Evolutionary conservation across 2,797 vertebrate species (phyloP).

Genomic region (Tokudaia tokunoshimensis): DNA sequence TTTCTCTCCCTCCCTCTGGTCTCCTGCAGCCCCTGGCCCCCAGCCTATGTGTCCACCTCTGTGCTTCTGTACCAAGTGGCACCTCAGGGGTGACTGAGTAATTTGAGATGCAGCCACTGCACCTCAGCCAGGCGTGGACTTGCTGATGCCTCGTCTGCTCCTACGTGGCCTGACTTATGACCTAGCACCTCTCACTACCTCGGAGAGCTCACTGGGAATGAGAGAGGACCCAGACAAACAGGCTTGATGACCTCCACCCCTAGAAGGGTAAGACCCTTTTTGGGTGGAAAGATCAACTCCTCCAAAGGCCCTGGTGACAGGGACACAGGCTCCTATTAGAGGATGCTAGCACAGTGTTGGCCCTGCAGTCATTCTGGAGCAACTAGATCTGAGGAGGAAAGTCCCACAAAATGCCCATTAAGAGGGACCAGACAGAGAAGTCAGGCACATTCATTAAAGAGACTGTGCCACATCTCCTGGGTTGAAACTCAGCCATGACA

Average conservation of each 20-base stretch:
- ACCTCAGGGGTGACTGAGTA: background rate
- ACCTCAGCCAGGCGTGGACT: background rate
- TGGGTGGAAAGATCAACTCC: background rate
- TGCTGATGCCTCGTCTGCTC: no score
- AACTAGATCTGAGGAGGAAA: background rate
- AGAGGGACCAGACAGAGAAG: background rate
- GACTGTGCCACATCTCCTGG: no score
- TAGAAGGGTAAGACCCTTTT: background rate
- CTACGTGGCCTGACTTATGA: background rate
- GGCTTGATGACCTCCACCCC: background rate
- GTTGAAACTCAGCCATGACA: background rate
- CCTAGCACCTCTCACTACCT: background rate
- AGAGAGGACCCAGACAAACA: no score
- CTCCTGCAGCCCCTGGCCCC: background rate
- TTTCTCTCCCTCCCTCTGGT: background rate
- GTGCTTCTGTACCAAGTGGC: accelerated
- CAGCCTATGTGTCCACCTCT: background rate
- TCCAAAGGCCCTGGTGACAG: background rate
- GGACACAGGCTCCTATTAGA: background rate
- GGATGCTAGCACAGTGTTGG: no score
- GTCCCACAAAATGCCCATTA: background rate
- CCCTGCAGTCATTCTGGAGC: background rate
- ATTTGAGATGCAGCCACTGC: background rate
- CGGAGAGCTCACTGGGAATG: background rate
- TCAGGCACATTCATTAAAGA: no score